phyloP scores from a whole-genome alignment of 2,113 vertebrate genomes.

The Crocuta crocuta region DNA sequence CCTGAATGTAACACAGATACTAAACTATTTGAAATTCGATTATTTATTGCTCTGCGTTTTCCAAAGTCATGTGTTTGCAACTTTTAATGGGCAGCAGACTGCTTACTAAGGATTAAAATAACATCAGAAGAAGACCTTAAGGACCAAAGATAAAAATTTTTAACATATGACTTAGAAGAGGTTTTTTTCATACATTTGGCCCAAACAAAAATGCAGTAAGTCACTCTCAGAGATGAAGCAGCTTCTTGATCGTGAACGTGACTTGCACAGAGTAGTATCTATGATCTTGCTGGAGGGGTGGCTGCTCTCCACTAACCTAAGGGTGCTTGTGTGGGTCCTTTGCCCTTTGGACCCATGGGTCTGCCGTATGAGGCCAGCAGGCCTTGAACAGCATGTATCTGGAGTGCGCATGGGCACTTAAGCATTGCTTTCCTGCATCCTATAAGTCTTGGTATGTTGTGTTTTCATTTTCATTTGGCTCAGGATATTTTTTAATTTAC shows the following conservation, averaged over 20 bases:
- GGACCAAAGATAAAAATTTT: not conserved
- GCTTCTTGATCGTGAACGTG: not conserved
- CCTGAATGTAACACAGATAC: not conserved
- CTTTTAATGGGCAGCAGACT: not conserved
- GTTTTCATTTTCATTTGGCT: not conserved
- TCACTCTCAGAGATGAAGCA: not conserved
- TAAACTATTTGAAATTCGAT: not conserved
- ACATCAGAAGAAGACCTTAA: not conserved
- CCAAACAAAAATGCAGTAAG: not conserved
- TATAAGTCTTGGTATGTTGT: not conserved
- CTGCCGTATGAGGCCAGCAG: not conserved
- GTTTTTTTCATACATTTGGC: not conserved
- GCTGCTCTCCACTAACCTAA: not conserved
- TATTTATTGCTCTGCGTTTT: not conserved
- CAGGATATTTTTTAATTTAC: not conserved
- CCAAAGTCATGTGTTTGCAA: not conserved
- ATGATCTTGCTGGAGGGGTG: not conserved
- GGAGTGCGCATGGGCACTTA: too few relatives aligned
- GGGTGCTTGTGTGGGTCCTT: not conserved
- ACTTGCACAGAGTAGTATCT: accelerated
- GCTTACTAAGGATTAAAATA: slow-evolving; percentile 28
- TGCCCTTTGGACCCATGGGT: accelerated
- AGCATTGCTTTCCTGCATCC: not conserved
- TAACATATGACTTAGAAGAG: not conserved
- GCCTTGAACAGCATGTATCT: too few relatives aligned